Evolutionary conservation across 2,797 vertebrate species (phyloP), one percentile per base, ranked within the genome.

Genomic region (Anguilla obscura): DNA sequence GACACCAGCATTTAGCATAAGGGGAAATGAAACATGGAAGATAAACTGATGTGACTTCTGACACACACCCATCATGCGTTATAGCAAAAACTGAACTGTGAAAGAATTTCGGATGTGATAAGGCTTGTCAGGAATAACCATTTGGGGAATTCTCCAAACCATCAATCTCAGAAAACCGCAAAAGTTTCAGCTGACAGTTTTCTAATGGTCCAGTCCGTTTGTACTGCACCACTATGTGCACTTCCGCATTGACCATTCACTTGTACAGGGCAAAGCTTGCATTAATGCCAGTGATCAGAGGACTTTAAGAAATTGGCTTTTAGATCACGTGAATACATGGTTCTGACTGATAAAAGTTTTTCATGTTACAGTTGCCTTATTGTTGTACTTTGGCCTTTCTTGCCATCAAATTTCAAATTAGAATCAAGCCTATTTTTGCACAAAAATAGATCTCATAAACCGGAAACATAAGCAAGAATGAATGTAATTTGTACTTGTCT

Each of bases 1-100:
- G 56, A 36, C 40, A 9, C 27, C n/a, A 50, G 84, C 36, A 56
- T 85, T 84, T 88, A 66, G 52, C 69, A 74, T 85, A 69, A 86
- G 82, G 86, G 24, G 24, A 40, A n/a, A 12, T 45, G 58, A 24
- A n/a, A 50, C 24, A 40, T 5, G 9, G 45, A 82, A 48, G 40
- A 50, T 50, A 82, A 50, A 50, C 1, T 82, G 40, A 82, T 8
- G 45, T 12, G 21, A 24, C 6, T 50, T 82, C 45, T 10, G 10
- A 48, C 45, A 45, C 76, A 48, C 18, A 18, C 2, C 16, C 18
- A 45, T 18, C 36, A 18, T 18, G 76, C 24, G 74, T 7, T 40
- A 79, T 30, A 36, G 36, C 14, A 21, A 40, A 1, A 7, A 76
- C 36, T 48, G 18, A 1, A 7, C 16, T 45, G 3, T 80, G 0